phyloP scores from a whole-genome alignment of 2,113 vertebrate species.

The Micromys minutus region DNA sequence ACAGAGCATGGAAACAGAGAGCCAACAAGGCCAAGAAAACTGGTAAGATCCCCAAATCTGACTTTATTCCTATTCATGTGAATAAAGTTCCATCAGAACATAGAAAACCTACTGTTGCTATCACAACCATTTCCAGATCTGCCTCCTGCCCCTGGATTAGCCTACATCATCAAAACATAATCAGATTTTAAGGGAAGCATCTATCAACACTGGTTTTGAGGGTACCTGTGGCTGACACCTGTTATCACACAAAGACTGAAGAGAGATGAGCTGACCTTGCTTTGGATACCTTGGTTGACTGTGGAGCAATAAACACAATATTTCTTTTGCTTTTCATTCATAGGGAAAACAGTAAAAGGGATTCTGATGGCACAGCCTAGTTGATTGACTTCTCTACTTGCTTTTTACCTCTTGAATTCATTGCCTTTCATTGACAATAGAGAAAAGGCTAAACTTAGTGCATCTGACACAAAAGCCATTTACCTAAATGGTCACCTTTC shows the following conservation, averaged over 20 bases:
- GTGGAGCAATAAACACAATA: not conserved
- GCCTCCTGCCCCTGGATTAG: not conserved
- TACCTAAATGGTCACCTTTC: slow-evolving; percentile 58
- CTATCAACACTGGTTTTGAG: not conserved
- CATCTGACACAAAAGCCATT: slow-evolving; percentile 49
- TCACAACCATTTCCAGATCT: not conserved
- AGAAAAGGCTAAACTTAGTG: slow-evolving; percentile 64
- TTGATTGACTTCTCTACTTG: slow-evolving; percentile 31
- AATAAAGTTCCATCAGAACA: not conserved
- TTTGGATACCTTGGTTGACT: not conserved
- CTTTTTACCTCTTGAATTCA: slow-evolving; percentile 55
- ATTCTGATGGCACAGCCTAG: slow-evolving; percentile 35
- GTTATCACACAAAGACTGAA: not conserved
- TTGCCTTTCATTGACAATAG: slow-evolving; percentile 52
- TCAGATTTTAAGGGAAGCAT: not conserved
- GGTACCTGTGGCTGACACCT: not conserved
- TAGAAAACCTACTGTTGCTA: not conserved
- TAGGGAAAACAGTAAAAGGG: slow-evolving; percentile 3
- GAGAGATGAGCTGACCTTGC: not conserved
- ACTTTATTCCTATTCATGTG: not conserved
- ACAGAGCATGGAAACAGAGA: not conserved
- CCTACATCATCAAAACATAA: not conserved
- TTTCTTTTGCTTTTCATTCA: slow-evolving; percentile 34
- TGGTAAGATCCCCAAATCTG: not conserved
- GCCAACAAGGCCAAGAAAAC: not conserved